Percentiles rank a stretch among this genome's conserved stretches.
Conservation (phyloP, 2,113 vertebrate species). For the Limanda limanda region DNA sequence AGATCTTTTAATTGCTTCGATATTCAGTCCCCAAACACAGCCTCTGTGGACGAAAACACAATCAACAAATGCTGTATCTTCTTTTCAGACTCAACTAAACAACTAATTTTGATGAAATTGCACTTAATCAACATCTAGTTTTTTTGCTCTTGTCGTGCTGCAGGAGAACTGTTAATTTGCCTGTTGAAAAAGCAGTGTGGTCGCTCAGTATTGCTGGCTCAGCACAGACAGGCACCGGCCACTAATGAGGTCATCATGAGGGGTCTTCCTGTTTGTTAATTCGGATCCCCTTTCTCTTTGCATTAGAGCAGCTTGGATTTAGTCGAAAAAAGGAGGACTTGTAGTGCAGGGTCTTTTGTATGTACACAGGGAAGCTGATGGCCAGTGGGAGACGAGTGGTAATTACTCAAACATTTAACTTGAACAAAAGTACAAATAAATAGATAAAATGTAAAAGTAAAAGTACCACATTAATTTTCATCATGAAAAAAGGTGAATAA, state of each 20-base stretch:
- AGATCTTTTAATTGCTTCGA: not conserved
- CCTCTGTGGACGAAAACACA: not conserved
- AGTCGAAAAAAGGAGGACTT: constrained; percentile 3
- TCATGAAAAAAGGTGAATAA: not conserved
- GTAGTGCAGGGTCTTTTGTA: constrained; percentile 27
- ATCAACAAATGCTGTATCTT: not conserved
- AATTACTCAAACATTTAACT: not conserved
- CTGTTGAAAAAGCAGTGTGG: constrained; percentile 5
- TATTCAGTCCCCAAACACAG: not conserved
- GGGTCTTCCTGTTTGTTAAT: constrained; percentile 35
- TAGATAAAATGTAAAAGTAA: not conserved
- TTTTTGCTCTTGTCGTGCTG: not conserved
- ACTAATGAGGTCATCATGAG: constrained; percentile 45
- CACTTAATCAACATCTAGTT: constrained; percentile 30
- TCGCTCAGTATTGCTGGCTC: constrained; percentile 60
- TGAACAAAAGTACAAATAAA: not conserved
- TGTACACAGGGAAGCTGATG: constrained; percentile 15
- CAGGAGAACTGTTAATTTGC: constrained; percentile 20
- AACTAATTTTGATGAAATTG: constrained; percentile 26
- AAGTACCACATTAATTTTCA: not conserved
- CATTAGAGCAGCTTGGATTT: constrained; percentile 25
- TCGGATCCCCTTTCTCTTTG: constrained; percentile 6
- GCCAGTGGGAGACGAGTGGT: constrained; percentile 9
- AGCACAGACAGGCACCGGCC: constrained; percentile 7
- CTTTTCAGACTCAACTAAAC: not conserved